Base-by-base conservation (phyloP, 1,140 invertebrate genomes). In the Acromyrmex echinatior region DNA sequence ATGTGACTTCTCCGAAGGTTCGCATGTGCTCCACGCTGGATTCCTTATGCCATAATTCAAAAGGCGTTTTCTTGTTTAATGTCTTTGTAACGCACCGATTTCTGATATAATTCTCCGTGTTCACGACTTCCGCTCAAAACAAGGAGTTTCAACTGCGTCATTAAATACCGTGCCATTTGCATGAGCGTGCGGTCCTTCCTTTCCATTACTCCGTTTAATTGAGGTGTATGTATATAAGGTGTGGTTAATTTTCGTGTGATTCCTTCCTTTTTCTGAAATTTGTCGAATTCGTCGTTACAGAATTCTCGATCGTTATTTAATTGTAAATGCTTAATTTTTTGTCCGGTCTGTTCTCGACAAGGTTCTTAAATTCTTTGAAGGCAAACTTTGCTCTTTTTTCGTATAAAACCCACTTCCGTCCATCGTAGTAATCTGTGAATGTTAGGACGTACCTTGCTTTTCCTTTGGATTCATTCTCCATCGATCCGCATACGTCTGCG, bases 51-150 rank as follows among this genome's bases (percentile, higher is more conserved):
- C 74, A 86, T 39, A 62, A 14, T 12, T 78, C 39, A 5, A 39
- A 21, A 2, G 85, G 76, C 0, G 45, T 86, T 56, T 73, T 71
- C 1, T 56, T 35, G 0, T 53, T 16, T n/a, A 86, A 51, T 3
- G 18, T 18, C 4, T 12, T 79, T 0, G 76, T 77, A 3, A 56
- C n/a, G 18, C 65, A 86, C 0, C 85, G 35, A 21, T 86, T 86
- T 28, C 85, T n/a, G 0, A 79, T 53, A n/a, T 31, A 73, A 14
- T 53, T 73, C 0, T 76, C 58, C 0, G 65, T 86, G 1, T n/a
- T 31, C 0, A 25, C 12, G 1, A n/a, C 66, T 45, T 70, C 66
- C 0, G 66, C 66, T 39, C 66, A 70, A 4, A 70, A 49, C 0
- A 10, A 25, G 12, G 0, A 45, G 35, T 68, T 35, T n/a, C 3